phyloP scores from a whole-genome alignment of 2,797 vertebrate genomes.

The Parambassis ranga region DNA sequence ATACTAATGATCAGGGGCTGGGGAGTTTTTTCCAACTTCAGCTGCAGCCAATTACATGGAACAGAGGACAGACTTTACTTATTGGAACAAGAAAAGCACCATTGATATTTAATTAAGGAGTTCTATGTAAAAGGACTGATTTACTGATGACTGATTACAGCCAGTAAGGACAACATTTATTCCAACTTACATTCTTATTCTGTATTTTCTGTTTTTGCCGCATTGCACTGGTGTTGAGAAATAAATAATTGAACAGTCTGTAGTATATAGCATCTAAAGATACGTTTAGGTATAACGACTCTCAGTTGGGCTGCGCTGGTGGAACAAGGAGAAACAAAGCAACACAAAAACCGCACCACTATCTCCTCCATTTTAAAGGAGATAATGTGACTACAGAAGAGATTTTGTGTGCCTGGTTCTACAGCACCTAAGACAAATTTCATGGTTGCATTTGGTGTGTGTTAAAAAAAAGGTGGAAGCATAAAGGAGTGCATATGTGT shows the following conservation, averaged over 20 bases:
- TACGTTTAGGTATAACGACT: constrained; percentile 41
- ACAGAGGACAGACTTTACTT: constrained; percentile 23
- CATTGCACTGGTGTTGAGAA: constrained; percentile 36
- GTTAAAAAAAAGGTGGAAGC: not conserved
- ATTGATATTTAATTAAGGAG: constrained; percentile 19
- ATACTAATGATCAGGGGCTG: constrained; percentile 53
- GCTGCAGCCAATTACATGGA: constrained; percentile 49
- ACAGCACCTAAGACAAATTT: no score
- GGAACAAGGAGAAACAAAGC: constrained; percentile 6
- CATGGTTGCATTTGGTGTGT: no score
- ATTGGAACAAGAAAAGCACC: constrained; percentile 19
- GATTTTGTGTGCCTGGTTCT: no score
- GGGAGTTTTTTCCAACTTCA: constrained; percentile 34
- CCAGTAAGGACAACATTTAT: not conserved
- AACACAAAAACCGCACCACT: not conserved
- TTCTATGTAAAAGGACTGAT: not conserved
- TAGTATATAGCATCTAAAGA: constrained; percentile 28
- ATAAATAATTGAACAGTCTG: constrained; percentile 53
- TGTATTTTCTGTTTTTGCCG: constrained; percentile 14
- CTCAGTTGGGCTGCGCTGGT: constrained; percentile 10
- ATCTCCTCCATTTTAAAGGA: not conserved
- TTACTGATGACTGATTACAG: not conserved
- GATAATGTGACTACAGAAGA: no score
- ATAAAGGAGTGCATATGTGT: not conserved
- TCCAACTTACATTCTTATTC: constrained; percentile 7